Evolutionary conservation across 2,888 invertebrate genomes (phyloP).

Genomic region (Mimachlamys varia): DNA sequence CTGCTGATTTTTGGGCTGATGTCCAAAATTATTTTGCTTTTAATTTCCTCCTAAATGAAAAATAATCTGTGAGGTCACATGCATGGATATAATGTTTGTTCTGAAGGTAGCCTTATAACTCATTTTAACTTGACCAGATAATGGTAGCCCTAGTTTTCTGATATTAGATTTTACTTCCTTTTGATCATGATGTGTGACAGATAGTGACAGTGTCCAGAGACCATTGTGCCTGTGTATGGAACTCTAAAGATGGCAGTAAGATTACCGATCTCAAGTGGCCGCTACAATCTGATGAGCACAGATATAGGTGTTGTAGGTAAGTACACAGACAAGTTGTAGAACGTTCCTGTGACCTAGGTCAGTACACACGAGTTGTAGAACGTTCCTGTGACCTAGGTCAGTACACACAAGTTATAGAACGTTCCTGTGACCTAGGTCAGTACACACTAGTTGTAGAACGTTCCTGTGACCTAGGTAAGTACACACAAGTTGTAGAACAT

Average conservation of each 20-base stretch:
- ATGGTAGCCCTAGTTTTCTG: too few relatives aligned
- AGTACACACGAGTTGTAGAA: constrained; percentile 36
- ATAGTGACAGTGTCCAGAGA: constrained; percentile 94
- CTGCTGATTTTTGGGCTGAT: too few relatives aligned
- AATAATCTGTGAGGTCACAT: too few relatives aligned
- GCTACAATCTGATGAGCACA: constrained; percentile 77
- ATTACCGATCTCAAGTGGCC: constrained; percentile 89
- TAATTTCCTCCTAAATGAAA: too few relatives aligned
- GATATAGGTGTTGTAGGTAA: constrained; percentile 80
- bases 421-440: constrained; percentile 67
- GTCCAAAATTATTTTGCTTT: too few relatives aligned
- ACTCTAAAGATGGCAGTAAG: constrained; percentile 86
- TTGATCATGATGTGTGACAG: too few relatives aligned
- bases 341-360: too few relatives aligned
- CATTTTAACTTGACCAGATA: too few relatives aligned
- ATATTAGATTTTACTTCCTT: too few relatives aligned
- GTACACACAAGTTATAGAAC: constrained; percentile 27
- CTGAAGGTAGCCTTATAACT: too few relatives aligned
- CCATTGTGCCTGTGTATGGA: constrained; percentile 92
- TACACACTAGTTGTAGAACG: not conserved
- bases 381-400: constrained; percentile 65
- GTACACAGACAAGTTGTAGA: constrained; percentile 24
- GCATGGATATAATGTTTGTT: too few relatives aligned
- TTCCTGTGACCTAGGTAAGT: constrained; percentile 67
- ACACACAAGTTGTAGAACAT: too few relatives aligned